These are phyloP conservation scores for Burhinus oedicnemus DNA, from an alignment of 2,113 vertebrate genomes.

Conservation along the genomic window DNA sequence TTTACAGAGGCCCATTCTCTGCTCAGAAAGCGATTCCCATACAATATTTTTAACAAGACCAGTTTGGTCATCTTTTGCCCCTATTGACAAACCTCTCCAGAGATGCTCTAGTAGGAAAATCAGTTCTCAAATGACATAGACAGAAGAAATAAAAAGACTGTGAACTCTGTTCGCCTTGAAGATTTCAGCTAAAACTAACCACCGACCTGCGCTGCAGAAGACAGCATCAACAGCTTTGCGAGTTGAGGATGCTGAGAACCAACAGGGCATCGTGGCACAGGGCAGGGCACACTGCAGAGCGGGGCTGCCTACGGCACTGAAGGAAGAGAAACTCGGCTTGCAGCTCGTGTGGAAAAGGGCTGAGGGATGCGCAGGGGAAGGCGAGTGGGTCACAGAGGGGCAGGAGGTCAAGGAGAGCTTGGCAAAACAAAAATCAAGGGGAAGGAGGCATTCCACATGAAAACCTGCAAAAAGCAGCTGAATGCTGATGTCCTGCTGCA, in stretches of 20 bases:
- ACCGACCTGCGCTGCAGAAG: background rate
- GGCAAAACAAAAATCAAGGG: background rate
- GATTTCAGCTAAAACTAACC: background rate
- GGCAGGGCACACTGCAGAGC: background rate
- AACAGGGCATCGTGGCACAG: background rate
- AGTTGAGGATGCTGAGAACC: background rate
- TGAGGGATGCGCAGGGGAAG: background rate
- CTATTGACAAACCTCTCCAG: background rate
- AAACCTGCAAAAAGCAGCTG: background rate
- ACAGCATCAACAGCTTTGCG: background rate
- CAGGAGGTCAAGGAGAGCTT: background rate
- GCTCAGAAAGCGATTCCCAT: background rate
- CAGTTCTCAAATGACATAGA: background rate
- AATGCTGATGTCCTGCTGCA: background rate
- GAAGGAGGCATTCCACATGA: background rate
- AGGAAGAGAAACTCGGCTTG: background rate
- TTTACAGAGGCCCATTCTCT: background rate
- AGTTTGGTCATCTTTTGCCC: background rate
- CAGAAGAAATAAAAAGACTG: background rate
- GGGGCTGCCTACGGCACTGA: rapidly evolving
- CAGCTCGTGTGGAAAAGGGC: background rate
- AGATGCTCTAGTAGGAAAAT: background rate
- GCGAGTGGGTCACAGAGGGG: rapidly evolving
- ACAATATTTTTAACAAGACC: background rate
- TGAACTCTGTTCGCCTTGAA: background rate